phyloP scores from a whole-genome alignment of 2,888 invertebrate genomes.

The Ptychoptera contaminata region DNA sequence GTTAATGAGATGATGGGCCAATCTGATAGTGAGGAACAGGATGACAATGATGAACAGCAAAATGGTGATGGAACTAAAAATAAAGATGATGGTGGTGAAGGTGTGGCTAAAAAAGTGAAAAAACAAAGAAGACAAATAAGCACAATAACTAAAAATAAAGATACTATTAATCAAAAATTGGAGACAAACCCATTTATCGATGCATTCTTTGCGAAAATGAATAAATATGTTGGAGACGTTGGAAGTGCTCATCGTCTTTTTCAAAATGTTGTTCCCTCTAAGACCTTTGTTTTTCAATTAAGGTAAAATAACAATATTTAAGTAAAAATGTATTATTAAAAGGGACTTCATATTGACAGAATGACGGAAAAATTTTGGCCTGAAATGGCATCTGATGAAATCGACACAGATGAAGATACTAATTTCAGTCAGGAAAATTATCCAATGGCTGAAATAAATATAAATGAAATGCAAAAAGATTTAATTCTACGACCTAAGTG shows the following conservation, averaged over 20 bases:
- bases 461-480: constrained; percentile 9
- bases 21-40: constrained; percentile 12
- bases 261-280: constrained; percentile 39
- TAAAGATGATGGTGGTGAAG: constrained; percentile 3
- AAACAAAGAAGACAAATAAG: constrained; percentile 16
- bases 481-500: constrained; percentile 21
- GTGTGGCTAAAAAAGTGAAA: too few species aligned
- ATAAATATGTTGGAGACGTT: constrained; percentile 42
- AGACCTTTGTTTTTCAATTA: constrained; percentile 23
- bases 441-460: constrained; percentile 13
- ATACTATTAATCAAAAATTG: constrained; percentile 25
- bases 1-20: constrained; percentile 3
- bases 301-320: neutral
- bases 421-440: constrained; percentile 20
- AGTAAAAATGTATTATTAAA: neutral
- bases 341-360: neutral
- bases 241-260: constrained; percentile 44
- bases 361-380: constrained; percentile 4
- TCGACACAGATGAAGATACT: constrained; percentile 13
- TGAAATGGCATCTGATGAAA: neutral
- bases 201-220: constrained; percentile 43
- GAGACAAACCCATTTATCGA: constrained; percentile 33
- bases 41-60: constrained; percentile 8
- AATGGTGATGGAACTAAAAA: constrained; percentile 3
- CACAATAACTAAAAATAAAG: constrained; percentile 29